Percentiles rank a stretch among this genome's conserved stretches.
phyloP scores from a whole-genome alignment of 2,888 invertebrate species.

The Anthoptus insignis region DNA sequence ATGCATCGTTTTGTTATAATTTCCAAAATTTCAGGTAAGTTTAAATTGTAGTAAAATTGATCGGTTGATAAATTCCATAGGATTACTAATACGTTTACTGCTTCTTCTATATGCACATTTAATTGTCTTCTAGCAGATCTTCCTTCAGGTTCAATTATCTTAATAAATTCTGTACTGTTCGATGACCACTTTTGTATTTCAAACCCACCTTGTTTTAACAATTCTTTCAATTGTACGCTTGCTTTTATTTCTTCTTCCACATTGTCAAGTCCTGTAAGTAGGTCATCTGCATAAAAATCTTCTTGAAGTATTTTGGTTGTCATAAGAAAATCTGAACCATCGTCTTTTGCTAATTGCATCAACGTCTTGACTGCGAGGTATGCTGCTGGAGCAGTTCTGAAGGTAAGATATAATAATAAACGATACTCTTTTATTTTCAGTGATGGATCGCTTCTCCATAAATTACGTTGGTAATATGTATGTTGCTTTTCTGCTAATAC shows the following conservation, averaged over 20 bases:
- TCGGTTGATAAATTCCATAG: not conserved
- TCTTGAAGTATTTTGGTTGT: too few relatives aligned
- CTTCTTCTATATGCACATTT: not conserved
- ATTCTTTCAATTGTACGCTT: too few relatives aligned
- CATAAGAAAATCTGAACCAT: too few relatives aligned
- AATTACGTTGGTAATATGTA: constrained; percentile 25
- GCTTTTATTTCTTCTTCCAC: too few relatives aligned
- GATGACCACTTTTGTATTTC: constrained; percentile 43
- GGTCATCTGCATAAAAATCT: too few relatives aligned
- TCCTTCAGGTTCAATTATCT: not conserved
- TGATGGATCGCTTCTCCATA: constrained; percentile 24
- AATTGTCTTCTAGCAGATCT: not conserved
- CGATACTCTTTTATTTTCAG: too few relatives aligned
- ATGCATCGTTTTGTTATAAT: constrained; percentile 47
- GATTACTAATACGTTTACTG: not conserved
- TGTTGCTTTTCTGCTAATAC: constrained; percentile 25
- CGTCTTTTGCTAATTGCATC: too few relatives aligned
- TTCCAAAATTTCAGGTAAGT: constrained; percentile 8
- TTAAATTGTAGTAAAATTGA: not conserved
- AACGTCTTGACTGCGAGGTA: too few relatives aligned
- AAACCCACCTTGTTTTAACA: constrained; percentile 41
- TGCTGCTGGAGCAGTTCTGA: too few relatives aligned
- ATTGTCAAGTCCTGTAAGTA: too few relatives aligned
- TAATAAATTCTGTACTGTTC: constrained; percentile 36
- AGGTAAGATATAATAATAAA: too few relatives aligned